Evolutionary conservation across 2,888 invertebrate genomes (phyloP), one percentile per base, ranked within the genome.

Genomic region (Branchinecta sandiegonensis): DNA sequence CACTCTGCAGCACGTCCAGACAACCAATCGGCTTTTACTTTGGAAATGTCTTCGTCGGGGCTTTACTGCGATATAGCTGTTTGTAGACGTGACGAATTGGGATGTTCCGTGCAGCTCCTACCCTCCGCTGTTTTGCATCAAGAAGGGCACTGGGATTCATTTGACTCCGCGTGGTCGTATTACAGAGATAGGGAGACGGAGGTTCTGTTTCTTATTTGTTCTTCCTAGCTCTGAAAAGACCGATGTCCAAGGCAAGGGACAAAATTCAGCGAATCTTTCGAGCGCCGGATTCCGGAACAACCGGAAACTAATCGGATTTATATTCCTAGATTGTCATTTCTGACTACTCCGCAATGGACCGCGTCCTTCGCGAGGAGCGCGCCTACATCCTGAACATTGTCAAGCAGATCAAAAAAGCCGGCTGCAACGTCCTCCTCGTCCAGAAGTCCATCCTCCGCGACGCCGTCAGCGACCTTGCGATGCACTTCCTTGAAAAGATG

Each of bases 271-370:
- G 14, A 56, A 56, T 5, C 14, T 14, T n/a, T 14, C n/a, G 14
- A 14, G 14, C n/a, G 14, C 56, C n/a, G 4, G 65, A 37, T 17
- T n/a, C n/a, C 17, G 13, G 13, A 23, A 14, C 65, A 14, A 13
- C 13, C 13, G n/a, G 14, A 65, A 66, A 46, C 17, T 64, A 72
- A 72, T 69, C 71, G 69, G 73, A 82, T 83, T 8, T 77, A 8
- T 14, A 14, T 56, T 56, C 17, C 9, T 56, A 56, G 56, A 10
- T 69, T 17, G 69, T 99, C 74, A 94, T 99, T 37, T 93, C 95
- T 0, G 99, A 99, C 78, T 99, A 99, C 78, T 87, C 96, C n/a
- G 96, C 96, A 67, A 99, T 99, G 99, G 99, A 99, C 79, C 85
- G 99, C 70, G 94, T 99, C 0, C 79, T 99, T 70, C 90, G 94